Evolutionary conservation across 1,140 invertebrate species (phyloP).

Genomic region (Samia ricini): DNA sequence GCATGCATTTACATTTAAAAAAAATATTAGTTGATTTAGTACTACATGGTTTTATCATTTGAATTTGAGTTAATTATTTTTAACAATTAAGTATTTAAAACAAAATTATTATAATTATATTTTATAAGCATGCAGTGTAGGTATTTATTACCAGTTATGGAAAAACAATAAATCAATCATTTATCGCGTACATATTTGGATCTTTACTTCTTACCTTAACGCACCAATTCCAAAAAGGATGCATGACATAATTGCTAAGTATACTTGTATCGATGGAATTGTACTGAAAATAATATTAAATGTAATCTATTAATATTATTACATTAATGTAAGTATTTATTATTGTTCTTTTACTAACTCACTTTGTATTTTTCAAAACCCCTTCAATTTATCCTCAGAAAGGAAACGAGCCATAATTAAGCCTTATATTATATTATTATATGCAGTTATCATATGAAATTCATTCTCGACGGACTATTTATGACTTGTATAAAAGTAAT

Average conservation of each 20-base stretch:
- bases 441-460: slow-evolving; percentile 19
- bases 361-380: slow-evolving; percentile 77
- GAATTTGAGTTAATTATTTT: not conserved
- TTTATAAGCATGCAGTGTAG: not conserved
- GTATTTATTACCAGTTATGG: not conserved
- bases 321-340: not conserved
- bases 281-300: slow-evolving; percentile 85
- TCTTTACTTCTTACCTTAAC: slow-evolving; percentile 85
- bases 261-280: slow-evolving; percentile 95
- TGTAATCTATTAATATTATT: not conserved
- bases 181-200: not conserved
- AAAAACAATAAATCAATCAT: not conserved
- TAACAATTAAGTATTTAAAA: not conserved
- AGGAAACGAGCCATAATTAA: slow-evolving; percentile 61
- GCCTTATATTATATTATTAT: too few species aligned
- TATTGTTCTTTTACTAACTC: slow-evolving; percentile 18
- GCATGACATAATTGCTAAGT: slow-evolving; percentile 97
- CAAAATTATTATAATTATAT: not conserved
- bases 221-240: slow-evolving; percentile 97
- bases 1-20: not conserved
- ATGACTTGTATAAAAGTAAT: not conserved
- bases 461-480: slow-evolving; percentile 14
- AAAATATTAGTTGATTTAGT: not conserved
- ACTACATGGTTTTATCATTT: not conserved
- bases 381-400: slow-evolving; percentile 63